Percentiles rank a stretch among this genome's conserved stretches.
phyloP scores from a whole-genome alignment of 2,888 invertebrate genomes.

The Acanthopleura granulata region DNA sequence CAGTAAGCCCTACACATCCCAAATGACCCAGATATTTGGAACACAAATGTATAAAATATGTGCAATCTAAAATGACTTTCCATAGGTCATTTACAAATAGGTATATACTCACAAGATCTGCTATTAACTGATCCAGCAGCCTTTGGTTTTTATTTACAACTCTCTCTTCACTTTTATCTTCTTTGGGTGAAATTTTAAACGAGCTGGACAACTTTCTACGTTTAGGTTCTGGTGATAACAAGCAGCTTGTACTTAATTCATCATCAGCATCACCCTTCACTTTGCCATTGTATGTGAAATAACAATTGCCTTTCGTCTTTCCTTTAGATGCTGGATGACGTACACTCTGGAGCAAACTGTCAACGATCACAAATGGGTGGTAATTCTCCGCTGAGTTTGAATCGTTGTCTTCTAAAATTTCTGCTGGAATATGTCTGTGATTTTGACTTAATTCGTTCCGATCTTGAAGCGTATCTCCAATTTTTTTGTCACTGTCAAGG shows the following conservation, averaged over 20 bases:
- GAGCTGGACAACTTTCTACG: no score
- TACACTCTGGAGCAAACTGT: conserved; percentile 35
- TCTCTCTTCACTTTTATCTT: conserved; percentile 23
- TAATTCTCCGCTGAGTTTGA: conserved; percentile 22
- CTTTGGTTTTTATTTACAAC: conserved; percentile 29
- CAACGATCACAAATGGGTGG: conserved; percentile 48
- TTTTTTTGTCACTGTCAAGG: not conserved
- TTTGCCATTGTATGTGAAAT: no score
- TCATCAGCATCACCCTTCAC: no score
- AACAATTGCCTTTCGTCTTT: not conserved
- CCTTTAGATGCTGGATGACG: not conserved
- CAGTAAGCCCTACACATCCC: no score
- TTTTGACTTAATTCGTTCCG: not conserved
- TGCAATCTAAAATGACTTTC: no score
- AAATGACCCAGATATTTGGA: no score
- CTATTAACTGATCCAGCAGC: conserved; percentile 50
- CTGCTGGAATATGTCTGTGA: not conserved
- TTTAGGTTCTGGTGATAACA: no score
- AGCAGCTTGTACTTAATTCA: no score
- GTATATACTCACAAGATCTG: conserved; percentile 47
- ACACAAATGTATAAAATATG: no score
- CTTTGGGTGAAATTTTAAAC: not conserved
- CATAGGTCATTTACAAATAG: no score
- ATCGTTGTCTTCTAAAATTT: not conserved
- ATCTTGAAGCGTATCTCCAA: not conserved